phyloP scores from a whole-genome alignment of 2,797 vertebrate genomes.

The Cyclura pinguis region DNA sequence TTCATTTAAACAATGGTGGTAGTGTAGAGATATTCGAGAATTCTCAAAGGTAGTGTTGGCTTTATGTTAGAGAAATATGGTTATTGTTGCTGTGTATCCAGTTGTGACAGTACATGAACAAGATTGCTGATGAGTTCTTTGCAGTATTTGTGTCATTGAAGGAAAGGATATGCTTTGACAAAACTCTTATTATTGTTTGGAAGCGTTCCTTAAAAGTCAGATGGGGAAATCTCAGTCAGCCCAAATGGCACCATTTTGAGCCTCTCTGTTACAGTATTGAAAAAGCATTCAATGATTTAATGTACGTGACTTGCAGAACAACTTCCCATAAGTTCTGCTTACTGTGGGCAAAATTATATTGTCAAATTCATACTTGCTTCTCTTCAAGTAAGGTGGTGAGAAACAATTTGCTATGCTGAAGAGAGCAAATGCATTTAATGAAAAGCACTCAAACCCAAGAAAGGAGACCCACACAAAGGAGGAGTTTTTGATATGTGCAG shows the following conservation, averaged over 20 bases:
- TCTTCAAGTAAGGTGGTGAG: constrained; percentile 56
- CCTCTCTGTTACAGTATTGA: constrained; percentile 47
- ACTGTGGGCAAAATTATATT: constrained; percentile 68
- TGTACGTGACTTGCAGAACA: constrained; percentile 65
- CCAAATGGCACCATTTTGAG: constrained; percentile 60
- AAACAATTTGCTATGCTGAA: background rate
- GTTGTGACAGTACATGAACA: constrained; percentile 52
- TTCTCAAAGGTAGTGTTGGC: constrained; percentile 44
- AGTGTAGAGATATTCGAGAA: constrained; percentile 32
- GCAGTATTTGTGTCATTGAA: constrained; percentile 57
- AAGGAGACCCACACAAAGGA: background rate
- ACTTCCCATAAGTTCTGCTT: constrained; percentile 63
- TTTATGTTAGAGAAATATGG: constrained; percentile 26
- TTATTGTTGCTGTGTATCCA: constrained; percentile 39
- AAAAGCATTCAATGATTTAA: constrained; percentile 66
- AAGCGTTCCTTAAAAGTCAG: constrained; percentile 63
- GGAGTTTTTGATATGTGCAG: background rate
- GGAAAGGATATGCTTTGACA: constrained; percentile 55
- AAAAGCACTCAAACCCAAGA: background rate
- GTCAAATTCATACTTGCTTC: constrained; percentile 57
- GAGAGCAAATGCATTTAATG: background rate
- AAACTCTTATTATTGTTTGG: constrained; percentile 53
- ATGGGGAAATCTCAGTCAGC: constrained; percentile 54
- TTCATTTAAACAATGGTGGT: background rate
- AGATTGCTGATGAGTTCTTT: constrained; percentile 58